Evolutionary conservation across 1,140 invertebrate species (phyloP).

Genomic region (Drosophila hydei): DNA sequence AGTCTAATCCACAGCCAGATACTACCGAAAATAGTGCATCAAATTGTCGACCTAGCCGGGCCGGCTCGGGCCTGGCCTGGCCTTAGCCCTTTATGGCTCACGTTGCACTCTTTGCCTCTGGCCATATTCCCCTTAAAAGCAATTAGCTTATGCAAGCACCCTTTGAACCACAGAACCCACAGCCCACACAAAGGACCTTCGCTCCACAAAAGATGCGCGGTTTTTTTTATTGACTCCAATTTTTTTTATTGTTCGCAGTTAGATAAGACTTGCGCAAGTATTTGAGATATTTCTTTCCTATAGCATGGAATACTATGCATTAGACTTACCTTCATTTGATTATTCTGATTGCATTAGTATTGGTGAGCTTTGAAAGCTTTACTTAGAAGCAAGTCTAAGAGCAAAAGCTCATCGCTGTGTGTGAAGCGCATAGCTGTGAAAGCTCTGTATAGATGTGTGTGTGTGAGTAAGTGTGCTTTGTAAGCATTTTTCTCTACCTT

Average conservation of each 20-base stretch:
- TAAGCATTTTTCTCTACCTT: no score
- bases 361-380: no score
- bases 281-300: no score
- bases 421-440: no score
- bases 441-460: no score
- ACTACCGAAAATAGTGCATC: slow-evolving; percentile 29
- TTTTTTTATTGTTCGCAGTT: slow-evolving; percentile 16
- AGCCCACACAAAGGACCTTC: slow-evolving; percentile 39
- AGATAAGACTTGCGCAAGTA: not conserved
- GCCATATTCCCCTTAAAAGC: slow-evolving; percentile 27
- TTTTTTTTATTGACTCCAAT: slow-evolving; percentile 24
- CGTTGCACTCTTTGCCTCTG: slow-evolving; percentile 4
- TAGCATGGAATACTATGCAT: no score
- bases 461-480: no score
- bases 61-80: not conserved
- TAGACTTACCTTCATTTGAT: no score
- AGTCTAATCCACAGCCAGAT: slow-evolving; percentile 61
- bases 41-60: slow-evolving; percentile 6
- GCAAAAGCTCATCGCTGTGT: no score
- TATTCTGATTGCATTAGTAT: no score
- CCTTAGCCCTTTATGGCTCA: not conserved
- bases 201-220: slow-evolving; percentile 33
- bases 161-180: slow-evolving; percentile 60
- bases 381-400: no score
- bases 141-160: slow-evolving; percentile 57